Conservation (phyloP, 2,888 invertebrate species). For the Drepana falcataria region DNA sequence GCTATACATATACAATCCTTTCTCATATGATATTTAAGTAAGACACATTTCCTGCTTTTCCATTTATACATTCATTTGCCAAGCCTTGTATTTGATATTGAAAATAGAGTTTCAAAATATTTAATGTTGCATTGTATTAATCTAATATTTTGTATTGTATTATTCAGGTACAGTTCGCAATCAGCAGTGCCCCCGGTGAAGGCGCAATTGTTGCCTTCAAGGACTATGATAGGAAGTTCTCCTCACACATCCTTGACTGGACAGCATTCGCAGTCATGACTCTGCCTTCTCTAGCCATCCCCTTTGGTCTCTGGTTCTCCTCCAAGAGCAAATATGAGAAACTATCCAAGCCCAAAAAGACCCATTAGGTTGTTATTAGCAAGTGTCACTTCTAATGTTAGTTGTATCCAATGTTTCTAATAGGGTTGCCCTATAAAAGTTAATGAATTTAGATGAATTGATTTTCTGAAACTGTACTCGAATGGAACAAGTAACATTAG, state of each 20-base stretch:
- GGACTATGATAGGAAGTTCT: slow-evolving; percentile 97
- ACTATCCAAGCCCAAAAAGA: slow-evolving; percentile 85
- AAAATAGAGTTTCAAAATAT: too few species aligned
- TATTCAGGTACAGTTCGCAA: slow-evolving; percentile 83
- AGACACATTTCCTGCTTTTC: too few species aligned
- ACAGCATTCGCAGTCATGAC: slow-evolving; percentile 97
- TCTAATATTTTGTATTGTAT: slow-evolving; percentile 6
- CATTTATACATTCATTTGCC: too few species aligned
- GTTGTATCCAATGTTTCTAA: slow-evolving; percentile 8
- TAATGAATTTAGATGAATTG: too few species aligned
- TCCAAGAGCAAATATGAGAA: slow-evolving; percentile 97
- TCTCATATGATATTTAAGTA: too few species aligned
- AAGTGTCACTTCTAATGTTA: slow-evolving; percentile 43
- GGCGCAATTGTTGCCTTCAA: slow-evolving; percentile 94
- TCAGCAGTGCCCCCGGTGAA: slow-evolving; percentile 96
- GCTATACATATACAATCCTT: too few species aligned
- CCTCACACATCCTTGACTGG: slow-evolving; percentile 98
- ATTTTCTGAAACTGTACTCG: background rate
- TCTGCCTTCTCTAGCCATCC: slow-evolving; percentile 94
- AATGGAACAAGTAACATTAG: slow-evolving; percentile 33
- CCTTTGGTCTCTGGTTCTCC: slow-evolving; percentile 95
- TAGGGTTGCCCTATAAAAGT: too few species aligned
- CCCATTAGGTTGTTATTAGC: slow-evolving; percentile 55
- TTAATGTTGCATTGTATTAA: background rate
- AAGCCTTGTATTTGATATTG: too few species aligned